phyloP scores from a whole-genome alignment of 2,888 invertebrate genomes.

The Cheilosia impressa region DNA sequence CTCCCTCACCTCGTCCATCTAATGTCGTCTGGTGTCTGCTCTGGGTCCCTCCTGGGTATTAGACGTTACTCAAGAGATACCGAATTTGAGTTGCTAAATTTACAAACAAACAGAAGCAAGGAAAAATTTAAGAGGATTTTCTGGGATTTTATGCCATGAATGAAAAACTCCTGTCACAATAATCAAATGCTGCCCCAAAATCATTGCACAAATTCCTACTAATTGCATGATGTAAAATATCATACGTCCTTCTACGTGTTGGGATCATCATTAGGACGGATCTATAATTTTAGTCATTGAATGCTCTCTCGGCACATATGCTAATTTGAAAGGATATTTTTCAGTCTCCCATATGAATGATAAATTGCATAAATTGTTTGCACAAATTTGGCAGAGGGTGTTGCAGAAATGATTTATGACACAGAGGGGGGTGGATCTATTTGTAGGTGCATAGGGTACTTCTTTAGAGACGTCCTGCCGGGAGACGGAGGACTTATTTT shows the following conservation, averaged over 20 bases:
- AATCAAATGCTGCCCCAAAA: conserved; percentile 7
- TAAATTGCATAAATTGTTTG: conserved; percentile 50
- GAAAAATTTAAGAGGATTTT: conserved; percentile 34
- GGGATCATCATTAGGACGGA: conserved; percentile 10
- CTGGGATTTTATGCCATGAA: conserved; percentile 13
- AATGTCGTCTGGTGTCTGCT: background rate
- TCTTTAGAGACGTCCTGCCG: background rate
- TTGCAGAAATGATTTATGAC: conserved; percentile 36
- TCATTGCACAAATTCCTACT: background rate
- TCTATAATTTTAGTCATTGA: conserved; percentile 29
- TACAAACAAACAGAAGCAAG: background rate
- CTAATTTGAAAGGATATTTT: conserved; percentile 6
- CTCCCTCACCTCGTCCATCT: background rate
- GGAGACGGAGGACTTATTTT: no score
- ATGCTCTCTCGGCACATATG: conserved; percentile 16
- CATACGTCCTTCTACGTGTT: background rate
- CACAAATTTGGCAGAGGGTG: background rate
- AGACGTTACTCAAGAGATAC: background rate
- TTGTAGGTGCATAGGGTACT: background rate
- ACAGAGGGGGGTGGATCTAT: background rate
- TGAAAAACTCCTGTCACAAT: background rate
- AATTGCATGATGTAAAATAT: conserved; percentile 12
- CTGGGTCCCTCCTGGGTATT: background rate
- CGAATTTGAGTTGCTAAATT: background rate
- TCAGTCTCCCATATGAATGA: conserved; percentile 21